A percentile compares a stretch with the other conserved stretches of the same genome.
Evolutionary conservation across 1,140 invertebrate species (phyloP).

Genomic region (Drosophila erecta): DNA sequence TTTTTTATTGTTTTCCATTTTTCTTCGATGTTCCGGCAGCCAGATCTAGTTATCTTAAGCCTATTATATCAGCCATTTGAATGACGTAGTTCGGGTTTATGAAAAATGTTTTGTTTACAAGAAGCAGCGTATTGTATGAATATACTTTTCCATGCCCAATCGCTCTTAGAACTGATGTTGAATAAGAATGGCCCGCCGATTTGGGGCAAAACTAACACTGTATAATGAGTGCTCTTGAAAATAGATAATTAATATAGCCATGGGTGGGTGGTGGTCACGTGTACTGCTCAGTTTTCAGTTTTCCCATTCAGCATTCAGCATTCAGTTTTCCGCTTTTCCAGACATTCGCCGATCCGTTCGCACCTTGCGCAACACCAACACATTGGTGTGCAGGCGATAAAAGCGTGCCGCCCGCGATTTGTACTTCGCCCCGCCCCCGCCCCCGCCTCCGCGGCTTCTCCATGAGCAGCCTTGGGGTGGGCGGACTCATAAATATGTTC

Average conservation of each 20-base stretch:
- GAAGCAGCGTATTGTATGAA: not conserved
- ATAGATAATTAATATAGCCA: constrained; percentile 64
- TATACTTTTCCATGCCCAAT: not conserved
- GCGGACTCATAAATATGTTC: constrained; percentile 52
- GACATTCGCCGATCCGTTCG: constrained; percentile 36
- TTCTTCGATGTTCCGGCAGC: no score
- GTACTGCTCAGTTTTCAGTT: constrained; percentile 18
- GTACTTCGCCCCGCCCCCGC: constrained; percentile 42
- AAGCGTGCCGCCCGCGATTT: constrained; percentile 63
- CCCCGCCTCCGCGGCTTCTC: not conserved
- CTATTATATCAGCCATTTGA: not conserved
- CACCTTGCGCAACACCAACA: constrained; percentile 59
- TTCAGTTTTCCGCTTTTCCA: constrained; percentile 30
- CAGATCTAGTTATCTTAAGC: not conserved
- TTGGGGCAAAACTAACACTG: not conserved
- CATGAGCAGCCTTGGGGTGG: constrained; percentile 36
- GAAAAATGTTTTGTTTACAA: constrained; percentile 1
- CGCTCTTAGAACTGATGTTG: not conserved
- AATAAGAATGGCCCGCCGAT: not conserved
- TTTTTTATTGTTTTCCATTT: not conserved
- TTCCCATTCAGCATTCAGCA: not conserved
- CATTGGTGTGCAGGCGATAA: constrained; percentile 47
- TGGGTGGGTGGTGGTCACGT: constrained; percentile 61
- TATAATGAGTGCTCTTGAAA: constrained; percentile 61
- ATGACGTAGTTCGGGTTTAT: not conserved